phyloP scores from a whole-genome alignment of 2,888 invertebrate species.

The Nymphalis c-album region DNA sequence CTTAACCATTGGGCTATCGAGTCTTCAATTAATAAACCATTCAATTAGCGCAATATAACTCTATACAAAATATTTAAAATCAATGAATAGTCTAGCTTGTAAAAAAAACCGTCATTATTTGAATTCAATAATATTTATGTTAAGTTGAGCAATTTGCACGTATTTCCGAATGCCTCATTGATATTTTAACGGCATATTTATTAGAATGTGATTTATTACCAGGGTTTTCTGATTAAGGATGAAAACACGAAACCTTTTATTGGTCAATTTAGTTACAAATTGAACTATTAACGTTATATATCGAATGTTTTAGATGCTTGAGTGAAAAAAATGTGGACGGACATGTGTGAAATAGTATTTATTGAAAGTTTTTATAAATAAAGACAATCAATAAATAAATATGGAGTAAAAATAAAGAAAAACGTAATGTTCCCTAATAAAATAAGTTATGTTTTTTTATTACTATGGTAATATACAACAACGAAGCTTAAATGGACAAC shows the following conservation, averaged over 20 bases:
- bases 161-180: conserved; percentile 50
- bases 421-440: too few species aligned
- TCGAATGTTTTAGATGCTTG: conserved; percentile 1
- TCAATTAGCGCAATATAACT: too few species aligned
- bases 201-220: conserved; percentile 52
- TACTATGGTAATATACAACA: too few species aligned
- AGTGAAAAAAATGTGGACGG: not conserved
- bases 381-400: too few species aligned
- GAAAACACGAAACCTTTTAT: conserved; percentile 21
- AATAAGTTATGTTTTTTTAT: too few species aligned
- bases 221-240: conserved; percentile 16
- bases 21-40: too few species aligned
- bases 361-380: not conserved
- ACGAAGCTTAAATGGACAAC: too few species aligned
- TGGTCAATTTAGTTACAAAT: conserved; percentile 20
- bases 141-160: conserved; percentile 63
- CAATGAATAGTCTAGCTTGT: conserved; percentile 7
- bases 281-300: conserved; percentile 19
- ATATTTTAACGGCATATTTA: conserved; percentile 29
- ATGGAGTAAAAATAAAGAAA: too few species aligned
- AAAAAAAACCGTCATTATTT: conserved; percentile 15
- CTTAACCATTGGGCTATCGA: too few species aligned
- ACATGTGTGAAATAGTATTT: too few species aligned
- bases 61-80: not conserved
- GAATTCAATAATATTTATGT: conserved; percentile 46